Percentiles rank a stretch among this genome's conserved stretches.
Evolutionary conservation across 2,888 invertebrate genomes (phyloP).

Genomic region (Nesidiocoris tenuis): DNA sequence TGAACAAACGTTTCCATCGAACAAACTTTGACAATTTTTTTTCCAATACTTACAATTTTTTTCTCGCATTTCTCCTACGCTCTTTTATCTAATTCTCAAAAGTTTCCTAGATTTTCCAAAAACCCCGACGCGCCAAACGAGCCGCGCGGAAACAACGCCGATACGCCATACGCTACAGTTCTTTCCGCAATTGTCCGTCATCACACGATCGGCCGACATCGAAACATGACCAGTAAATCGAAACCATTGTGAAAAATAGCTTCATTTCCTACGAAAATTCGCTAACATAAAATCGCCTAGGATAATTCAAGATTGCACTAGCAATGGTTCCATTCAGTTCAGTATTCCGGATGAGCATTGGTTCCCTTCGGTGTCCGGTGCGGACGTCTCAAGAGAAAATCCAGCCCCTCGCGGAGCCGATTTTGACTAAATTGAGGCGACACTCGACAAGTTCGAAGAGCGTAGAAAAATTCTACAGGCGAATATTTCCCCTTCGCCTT

Average conservation of each 20-base stretch:
- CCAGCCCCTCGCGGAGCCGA: neutral
- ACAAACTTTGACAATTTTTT: slow-evolving; percentile 4
- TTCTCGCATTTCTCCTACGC: neutral
- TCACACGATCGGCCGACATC: neutral
- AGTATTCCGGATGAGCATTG: neutral
- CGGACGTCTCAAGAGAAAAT: neutral
- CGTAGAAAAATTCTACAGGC: too few relatives aligned
- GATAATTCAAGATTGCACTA: slow-evolving; percentile 23
- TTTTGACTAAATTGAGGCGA: neutral
- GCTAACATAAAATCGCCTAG: neutral
- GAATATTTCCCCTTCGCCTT: too few relatives aligned
- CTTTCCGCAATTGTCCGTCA: neutral
- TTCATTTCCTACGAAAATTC: neutral
- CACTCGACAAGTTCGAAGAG: neutral
- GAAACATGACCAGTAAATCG: neutral
- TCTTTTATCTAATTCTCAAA: neutral
- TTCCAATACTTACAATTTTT: neutral
- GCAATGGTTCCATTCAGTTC: slow-evolving; percentile 14
- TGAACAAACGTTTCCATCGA: slow-evolving; percentile 34
- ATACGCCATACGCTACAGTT: too few relatives aligned
- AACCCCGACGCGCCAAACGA: too few relatives aligned
- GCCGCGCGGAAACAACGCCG: too few relatives aligned
- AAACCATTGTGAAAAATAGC: neutral
- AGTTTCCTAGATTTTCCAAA: neutral
- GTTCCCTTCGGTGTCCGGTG: neutral